phyloP scores from a whole-genome alignment of 2,797 vertebrate species.

The Anabas testudineus region DNA sequence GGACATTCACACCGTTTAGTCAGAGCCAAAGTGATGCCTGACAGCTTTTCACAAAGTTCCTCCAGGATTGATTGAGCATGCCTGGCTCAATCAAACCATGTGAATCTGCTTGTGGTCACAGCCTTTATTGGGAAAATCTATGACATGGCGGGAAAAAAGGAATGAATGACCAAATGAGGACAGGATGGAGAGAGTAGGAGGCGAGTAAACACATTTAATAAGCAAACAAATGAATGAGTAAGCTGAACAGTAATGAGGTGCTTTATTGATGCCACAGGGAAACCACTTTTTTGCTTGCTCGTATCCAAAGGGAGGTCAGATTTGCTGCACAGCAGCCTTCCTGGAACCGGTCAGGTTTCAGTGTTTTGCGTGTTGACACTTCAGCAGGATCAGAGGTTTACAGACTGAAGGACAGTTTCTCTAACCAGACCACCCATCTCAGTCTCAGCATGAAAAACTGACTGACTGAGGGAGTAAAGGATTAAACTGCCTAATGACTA shows the following conservation, averaged over 20 bases:
- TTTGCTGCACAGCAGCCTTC: conserved; percentile 75
- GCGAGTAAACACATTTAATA: conserved; percentile 77
- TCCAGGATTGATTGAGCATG: conserved; percentile 77
- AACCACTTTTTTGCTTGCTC: conserved; percentile 79
- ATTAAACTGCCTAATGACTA: conserved; percentile 67
- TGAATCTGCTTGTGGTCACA: conserved; percentile 66
- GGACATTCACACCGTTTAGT: conserved; percentile 84
- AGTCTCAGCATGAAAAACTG: conserved; percentile 61
- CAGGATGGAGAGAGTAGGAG: conserved; percentile 51
- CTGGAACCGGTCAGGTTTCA: conserved; percentile 73
- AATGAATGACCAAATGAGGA: conserved; percentile 46
- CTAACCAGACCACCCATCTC: conserved; percentile 69
- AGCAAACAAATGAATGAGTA: conserved; percentile 81
- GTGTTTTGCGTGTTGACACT: conserved; percentile 74
- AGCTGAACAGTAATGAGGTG: conserved; percentile 81
- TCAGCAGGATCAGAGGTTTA: conserved; percentile 74
- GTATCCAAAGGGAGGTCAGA: conserved; percentile 78
- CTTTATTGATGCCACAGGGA: conserved; percentile 80
- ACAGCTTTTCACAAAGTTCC: conserved; percentile 78
- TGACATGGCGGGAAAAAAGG: conserved; percentile 58
- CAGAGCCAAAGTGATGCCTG: conserved; percentile 82
- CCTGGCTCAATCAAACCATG: conserved; percentile 69
- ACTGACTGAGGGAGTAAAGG: conserved; percentile 38
- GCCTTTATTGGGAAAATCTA: conserved; percentile 53
- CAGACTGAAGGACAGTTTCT: conserved; percentile 69